Conservation (phyloP, 2,888 invertebrate genomes). For the Gnatocerus cornutus region DNA sequence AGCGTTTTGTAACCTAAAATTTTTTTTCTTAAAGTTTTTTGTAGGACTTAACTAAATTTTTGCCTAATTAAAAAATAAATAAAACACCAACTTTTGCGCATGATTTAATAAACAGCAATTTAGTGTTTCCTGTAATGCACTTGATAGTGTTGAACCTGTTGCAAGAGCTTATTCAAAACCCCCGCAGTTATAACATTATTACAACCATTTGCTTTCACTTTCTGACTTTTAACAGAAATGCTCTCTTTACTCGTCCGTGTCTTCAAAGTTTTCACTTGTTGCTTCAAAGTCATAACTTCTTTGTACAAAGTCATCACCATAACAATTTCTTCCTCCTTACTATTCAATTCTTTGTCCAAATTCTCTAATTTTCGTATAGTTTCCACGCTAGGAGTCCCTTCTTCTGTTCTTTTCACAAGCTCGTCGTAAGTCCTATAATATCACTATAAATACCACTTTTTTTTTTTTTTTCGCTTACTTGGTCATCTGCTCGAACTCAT, state of each 20-base stretch:
- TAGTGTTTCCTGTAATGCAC: constrained; percentile 58
- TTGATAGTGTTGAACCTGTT: constrained; percentile 69
- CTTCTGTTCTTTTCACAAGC: constrained; percentile 58
- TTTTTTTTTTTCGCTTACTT: constrained; percentile 56
- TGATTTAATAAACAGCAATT: constrained; percentile 11
- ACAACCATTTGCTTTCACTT: constrained; percentile 55
- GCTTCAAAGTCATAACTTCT: constrained; percentile 69
- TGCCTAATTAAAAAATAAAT: too few species aligned
- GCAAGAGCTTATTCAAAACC: constrained; percentile 68
- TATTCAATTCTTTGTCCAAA: constrained; percentile 65
- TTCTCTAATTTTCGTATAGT: constrained; percentile 63
- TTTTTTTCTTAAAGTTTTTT: too few species aligned
- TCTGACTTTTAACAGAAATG: constrained; percentile 23
- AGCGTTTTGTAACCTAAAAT: too few species aligned
- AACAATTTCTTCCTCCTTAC: constrained; percentile 70
- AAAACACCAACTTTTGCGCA: background rate
- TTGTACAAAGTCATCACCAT: constrained; percentile 70
- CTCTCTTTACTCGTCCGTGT: constrained; percentile 34
- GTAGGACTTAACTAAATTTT: too few species aligned
- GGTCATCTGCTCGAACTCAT: constrained; percentile 67
- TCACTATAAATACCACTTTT: background rate
- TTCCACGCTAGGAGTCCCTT: constrained; percentile 53
- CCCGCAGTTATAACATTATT: constrained; percentile 65
- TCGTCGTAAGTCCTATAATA: constrained; percentile 64
- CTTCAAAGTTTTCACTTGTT: constrained; percentile 66